Evolutionary conservation across 2,888 invertebrate species (phyloP), one percentile per base, ranked within the genome.

Genomic region (Ecliptopera silaceata): DNA sequence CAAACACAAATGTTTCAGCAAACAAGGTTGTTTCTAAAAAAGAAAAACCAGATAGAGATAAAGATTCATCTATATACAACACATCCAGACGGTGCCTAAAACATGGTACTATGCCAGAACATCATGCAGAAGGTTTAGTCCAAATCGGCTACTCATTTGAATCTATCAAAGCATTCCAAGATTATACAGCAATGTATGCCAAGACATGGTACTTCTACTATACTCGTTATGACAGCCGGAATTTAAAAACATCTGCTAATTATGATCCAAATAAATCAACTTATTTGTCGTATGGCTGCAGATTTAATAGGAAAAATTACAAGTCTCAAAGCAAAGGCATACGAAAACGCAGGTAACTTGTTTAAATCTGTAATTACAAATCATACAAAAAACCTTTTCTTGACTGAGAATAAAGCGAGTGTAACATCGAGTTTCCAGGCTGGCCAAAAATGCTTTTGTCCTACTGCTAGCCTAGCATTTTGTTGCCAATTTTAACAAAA

Each of bases 161-260:
- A 4, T 54, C 54, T 12, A 13, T 32, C n/a, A 38, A 50, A 11
- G 42, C 46, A 12, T 59, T 59, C 32, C 3, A 29, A 0, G 38
- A 42, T 4, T 47, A 59, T 42, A n/a, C 36, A 4, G 13, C 36
- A 17, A 15, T 31, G n/a, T 20, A 54, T 43, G 50, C 59, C 20
- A 15, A 50, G 15, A 20, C 38, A 4, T 59, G 59, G 59, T 51
- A 26, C 36, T 59, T 59, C 22, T 50, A 54, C 20, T 59, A 59
- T 26, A 17, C n/a, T 1, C 36, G 45, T 0, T 18, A 2, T 11
- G 32, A 55, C 13, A 54, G 45, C 20, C 31, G 46, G 2, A 56
- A 56, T 47, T 3, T 20, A 12, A 51, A 43, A 17, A 43, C 6
- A 8, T 3, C 8, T 8, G 4, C 31, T 15, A 15, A 6, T 6